A percentile compares a stretch with the other conserved stretches of the same genome.
Evolutionary conservation across 2,797 vertebrate species (phyloP).

Genomic region (Amazonetta brasiliensis): DNA sequence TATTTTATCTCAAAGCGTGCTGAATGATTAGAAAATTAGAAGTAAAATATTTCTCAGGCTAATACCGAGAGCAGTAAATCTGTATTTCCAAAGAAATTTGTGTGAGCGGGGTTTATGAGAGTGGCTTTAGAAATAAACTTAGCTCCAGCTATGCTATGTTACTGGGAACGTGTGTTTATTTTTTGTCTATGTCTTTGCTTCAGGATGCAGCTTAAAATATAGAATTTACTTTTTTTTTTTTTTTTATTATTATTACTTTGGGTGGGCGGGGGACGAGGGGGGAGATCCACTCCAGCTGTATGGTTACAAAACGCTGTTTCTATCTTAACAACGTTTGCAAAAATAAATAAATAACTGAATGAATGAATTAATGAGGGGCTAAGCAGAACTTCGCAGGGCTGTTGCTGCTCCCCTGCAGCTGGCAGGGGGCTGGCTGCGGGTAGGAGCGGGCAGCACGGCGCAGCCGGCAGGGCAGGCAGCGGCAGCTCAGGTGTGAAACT

Average conservation of each 20-base stretch:
- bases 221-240: not conserved
- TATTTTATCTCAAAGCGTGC: not conserved
- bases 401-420: not conserved
- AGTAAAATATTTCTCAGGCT: not conserved
- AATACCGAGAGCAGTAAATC: not conserved
- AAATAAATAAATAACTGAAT: not conserved
- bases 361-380: not conserved
- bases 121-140: not conserved
- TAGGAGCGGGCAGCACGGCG: not conserved
- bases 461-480: too few relatives aligned
- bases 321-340: not conserved
- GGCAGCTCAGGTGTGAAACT: not conserved
- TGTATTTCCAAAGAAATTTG: not conserved
- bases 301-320: not conserved
- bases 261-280: rapidly evolving
- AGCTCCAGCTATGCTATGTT: not conserved
- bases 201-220: not conserved
- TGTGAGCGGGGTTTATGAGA: not conserved
- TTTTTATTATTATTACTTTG: too few relatives aligned
- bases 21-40: not conserved
- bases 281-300: not conserved
- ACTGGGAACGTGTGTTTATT: not conserved
- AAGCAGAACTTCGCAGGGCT: not conserved
- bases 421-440: not conserved
- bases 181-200: not conserved